Conservation (phyloP, 2,113 vertebrate genomes). For the Bos javanicus region DNA sequence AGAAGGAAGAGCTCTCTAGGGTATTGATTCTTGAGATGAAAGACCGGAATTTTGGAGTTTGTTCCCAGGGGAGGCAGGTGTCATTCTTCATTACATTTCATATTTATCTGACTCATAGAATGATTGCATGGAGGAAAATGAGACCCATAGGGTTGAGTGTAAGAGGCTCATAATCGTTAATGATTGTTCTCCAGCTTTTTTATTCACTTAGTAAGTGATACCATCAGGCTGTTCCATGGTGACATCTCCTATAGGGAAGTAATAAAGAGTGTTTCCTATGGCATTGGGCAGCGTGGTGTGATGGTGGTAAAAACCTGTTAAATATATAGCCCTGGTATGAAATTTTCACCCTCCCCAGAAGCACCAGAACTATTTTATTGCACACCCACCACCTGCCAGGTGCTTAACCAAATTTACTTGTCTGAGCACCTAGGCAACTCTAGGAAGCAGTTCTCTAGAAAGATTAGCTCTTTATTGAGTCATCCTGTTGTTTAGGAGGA, state of each 20-base stretch:
- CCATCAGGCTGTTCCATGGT: accelerated
- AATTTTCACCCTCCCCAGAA: too few relatives aligned
- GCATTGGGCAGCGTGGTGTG: accelerated
- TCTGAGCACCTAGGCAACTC: not conserved
- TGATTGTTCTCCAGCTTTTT: too few relatives aligned
- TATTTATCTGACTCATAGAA: too few relatives aligned
- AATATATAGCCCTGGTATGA: accelerated
- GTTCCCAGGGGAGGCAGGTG: not conserved
- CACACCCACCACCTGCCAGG: accelerated
- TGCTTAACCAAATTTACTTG: accelerated
- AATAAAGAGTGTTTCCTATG: accelerated
- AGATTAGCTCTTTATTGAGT: not conserved
- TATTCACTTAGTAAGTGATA: too few relatives aligned
- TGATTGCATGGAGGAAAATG: accelerated
- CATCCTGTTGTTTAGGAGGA: not conserved
- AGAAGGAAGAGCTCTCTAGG: not conserved
- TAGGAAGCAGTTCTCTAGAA: not conserved
- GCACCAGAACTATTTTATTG: accelerated
- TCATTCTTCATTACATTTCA: accelerated
- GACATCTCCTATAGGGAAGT: accelerated
- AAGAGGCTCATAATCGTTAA: accelerated
- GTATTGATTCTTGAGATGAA: not conserved
- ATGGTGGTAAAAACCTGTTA: not conserved
- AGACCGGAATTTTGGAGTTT: not conserved
- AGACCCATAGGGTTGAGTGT: accelerated